These are phyloP conservation scores for Pseudocheirus occidentalis DNA, from an alignment of 2,797 vertebrate genomes.

Conservation along the genomic window DNA sequence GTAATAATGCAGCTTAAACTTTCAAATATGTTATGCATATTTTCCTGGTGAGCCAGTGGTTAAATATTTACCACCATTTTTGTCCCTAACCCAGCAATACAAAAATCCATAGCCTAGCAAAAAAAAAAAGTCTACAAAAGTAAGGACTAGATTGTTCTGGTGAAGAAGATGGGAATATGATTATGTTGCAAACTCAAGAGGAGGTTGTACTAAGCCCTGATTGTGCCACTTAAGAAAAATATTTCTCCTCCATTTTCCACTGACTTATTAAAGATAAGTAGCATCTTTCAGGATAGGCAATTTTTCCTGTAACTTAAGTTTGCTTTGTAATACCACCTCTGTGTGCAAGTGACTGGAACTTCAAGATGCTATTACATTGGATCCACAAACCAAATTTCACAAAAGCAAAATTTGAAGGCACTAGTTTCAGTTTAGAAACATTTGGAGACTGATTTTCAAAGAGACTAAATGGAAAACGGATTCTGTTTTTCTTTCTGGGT, in stretches of 20 bases:
- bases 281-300: conserved; percentile 16
- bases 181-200: not conserved
- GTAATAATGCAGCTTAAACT: not conserved
- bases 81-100: not conserved
- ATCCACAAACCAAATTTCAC: not conserved
- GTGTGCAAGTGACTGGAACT: not conserved
- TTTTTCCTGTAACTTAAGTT: not conserved
- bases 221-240: not conserved
- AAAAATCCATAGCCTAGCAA: not conserved
- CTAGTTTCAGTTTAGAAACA: not conserved
- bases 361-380: not conserved
- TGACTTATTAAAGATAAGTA: not conserved
- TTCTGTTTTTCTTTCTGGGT: conserved; percentile 24
- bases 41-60: not conserved
- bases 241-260: conserved; percentile 4
- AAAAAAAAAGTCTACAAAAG: not conserved
- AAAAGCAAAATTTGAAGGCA: not conserved
- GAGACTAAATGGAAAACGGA: conserved; percentile 47
- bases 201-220: not conserved
- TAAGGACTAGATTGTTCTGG: not conserved
- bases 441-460: conserved; percentile 23
- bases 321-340: conserved; percentile 38
- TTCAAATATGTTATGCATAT: not conserved
- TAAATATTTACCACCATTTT: not conserved
- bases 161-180: not conserved